These are phyloP conservation scores for Litocranius walleri DNA, from an alignment of 2,113 vertebrate species.

Conservation along the genomic window DNA sequence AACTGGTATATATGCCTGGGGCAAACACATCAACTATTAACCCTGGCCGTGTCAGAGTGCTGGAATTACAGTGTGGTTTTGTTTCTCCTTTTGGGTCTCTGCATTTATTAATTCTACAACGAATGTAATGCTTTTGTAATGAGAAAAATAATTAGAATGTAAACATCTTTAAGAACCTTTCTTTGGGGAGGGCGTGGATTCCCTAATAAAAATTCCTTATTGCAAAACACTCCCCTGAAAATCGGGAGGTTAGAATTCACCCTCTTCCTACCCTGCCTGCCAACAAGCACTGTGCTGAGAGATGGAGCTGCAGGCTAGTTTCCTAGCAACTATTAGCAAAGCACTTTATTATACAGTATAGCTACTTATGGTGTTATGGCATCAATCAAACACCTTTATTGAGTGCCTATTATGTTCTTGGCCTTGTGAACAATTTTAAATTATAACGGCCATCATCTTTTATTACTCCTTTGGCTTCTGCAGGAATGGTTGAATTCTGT, in stretches of 20 bases:
- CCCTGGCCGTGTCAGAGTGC: neutral
- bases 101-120: neutral
- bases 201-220: neutral
- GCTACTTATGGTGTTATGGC: neutral
- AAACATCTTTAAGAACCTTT: neutral
- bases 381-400: neutral
- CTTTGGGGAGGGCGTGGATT: neutral
- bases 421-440: neutral
- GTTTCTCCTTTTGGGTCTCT: neutral
- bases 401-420: neutral
- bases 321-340: constrained; percentile 12
- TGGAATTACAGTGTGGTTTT: neutral
- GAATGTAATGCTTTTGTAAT: neutral
- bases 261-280: neutral
- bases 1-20: accelerated
- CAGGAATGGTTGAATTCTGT: neutral
- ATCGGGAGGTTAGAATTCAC: neutral
- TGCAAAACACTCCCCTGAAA: neutral
- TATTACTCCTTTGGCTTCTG: neutral
- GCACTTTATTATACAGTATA: neutral
- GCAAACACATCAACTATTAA: neutral
- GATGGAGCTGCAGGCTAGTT: neutral
- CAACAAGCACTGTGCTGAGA: neutral
- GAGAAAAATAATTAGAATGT: constrained; percentile 9
- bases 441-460: neutral